Evolutionary conservation across 2,888 invertebrate species (phyloP).

Genomic region (Drosophila aldrichi): DNA sequence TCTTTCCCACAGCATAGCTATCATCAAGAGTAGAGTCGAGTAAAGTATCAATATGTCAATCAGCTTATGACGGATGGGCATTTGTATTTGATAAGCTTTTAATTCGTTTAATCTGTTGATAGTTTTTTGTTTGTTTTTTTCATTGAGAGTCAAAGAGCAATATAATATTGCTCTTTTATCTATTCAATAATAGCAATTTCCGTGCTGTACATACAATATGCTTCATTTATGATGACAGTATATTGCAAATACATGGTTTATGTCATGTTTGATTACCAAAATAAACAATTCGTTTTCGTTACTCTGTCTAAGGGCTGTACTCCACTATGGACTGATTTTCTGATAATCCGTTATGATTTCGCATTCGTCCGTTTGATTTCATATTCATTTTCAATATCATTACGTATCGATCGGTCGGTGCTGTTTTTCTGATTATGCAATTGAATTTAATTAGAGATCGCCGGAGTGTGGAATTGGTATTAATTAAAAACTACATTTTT

Average conservation of each 20-base stretch:
- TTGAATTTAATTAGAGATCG: slow-evolving; percentile 67
- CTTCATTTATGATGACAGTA: slow-evolving; percentile 12
- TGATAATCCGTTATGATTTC: slow-evolving; percentile 55
- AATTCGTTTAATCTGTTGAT: neutral
- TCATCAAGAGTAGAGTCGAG: too few relatives aligned
- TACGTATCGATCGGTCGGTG: slow-evolving; percentile 40
- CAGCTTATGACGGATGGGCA: neutral
- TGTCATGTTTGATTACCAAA: slow-evolving; percentile 35
- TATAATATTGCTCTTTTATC: slow-evolving; percentile 6
- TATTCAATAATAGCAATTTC: neutral
- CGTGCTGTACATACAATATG: neutral
- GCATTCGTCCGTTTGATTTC: slow-evolving; percentile 4
- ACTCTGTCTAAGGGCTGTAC: slow-evolving; percentile 16
- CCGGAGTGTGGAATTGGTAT: slow-evolving; percentile 46
- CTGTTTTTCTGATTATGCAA: slow-evolving; percentile 55
- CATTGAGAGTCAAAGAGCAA: neutral
- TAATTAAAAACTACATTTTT: slow-evolving; percentile 51
- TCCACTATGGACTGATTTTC: slow-evolving; percentile 14
- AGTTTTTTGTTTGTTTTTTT: neutral
- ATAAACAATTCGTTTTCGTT: slow-evolving; percentile 13
- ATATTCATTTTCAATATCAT: slow-evolving; percentile 24
- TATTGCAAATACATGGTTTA: slow-evolving; percentile 36
- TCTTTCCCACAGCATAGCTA: neutral
- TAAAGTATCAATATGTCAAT: neutral
- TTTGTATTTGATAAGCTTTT: neutral